A percentile compares a stretch with the other conserved stretches of the same genome.
phyloP scores from a whole-genome alignment of 2,888 invertebrate species.

The Melipona bicolor region DNA sequence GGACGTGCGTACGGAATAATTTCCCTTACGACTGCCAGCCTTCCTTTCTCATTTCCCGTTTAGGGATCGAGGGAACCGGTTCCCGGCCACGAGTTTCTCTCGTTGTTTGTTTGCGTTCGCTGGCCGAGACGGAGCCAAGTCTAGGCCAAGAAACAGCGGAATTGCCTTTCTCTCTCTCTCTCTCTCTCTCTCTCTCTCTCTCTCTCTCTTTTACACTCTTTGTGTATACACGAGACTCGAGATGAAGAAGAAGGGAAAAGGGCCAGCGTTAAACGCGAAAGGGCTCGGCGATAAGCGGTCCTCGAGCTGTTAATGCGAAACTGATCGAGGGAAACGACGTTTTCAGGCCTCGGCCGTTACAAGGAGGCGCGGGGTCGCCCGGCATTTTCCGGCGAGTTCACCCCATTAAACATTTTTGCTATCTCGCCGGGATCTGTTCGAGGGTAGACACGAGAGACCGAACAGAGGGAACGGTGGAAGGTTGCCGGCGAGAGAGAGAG shows the following conservation, averaged over 20 bases:
- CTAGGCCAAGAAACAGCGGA: constrained; percentile 20
- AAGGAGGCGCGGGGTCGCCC: constrained; percentile 74
- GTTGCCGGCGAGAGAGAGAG: constrained; percentile 49
- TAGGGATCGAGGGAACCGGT: constrained; percentile 35
- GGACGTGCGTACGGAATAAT: constrained; percentile 54
- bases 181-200: constrained; percentile 1
- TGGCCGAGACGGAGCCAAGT: background rate
- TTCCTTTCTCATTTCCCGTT: constrained; percentile 54
- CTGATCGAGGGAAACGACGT: constrained; percentile 80
- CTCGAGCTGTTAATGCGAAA: constrained; percentile 78
- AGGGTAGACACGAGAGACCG: constrained; percentile 64
- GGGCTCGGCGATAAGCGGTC: constrained; percentile 65
- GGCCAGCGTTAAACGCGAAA: constrained; percentile 54
- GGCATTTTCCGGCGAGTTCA: constrained; percentile 83
- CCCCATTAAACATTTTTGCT: constrained; percentile 84
- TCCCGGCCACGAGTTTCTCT: background rate
- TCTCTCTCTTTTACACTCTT: background rate
- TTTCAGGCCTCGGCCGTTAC: constrained; percentile 68
- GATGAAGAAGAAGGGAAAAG: background rate
- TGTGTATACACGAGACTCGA: background rate
- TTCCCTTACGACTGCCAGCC: constrained; percentile 53
- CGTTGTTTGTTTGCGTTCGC: constrained; percentile 30
- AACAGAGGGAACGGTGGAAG: constrained; percentile 48
- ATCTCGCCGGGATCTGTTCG: constrained; percentile 79
- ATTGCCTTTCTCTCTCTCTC: constrained; percentile 38